phyloP scores from a whole-genome alignment of 2,113 vertebrate genomes.

The Leptocoma aspasia region DNA sequence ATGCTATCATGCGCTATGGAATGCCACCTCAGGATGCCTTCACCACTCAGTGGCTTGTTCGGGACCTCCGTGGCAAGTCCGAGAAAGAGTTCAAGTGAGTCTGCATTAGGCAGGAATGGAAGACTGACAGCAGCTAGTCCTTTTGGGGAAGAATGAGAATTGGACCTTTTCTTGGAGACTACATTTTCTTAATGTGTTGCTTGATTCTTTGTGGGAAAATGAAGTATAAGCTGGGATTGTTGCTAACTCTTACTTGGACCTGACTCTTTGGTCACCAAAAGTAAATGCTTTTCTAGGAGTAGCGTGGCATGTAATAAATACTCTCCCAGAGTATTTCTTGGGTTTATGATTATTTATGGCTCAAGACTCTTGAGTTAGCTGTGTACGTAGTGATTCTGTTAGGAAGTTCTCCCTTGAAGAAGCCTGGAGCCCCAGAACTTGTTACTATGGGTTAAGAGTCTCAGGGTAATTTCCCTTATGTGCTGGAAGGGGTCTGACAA shows the following conservation, averaged over 20 bases:
- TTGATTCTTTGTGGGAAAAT: background rate
- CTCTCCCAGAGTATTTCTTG: background rate
- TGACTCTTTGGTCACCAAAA: background rate
- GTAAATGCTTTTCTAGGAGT: background rate
- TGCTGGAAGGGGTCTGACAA: background rate
- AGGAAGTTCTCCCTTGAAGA: background rate
- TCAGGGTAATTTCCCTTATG: fast-evolving
- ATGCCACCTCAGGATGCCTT: constrained; percentile 99
- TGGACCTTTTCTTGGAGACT: background rate
- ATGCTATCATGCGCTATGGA: constrained; percentile 98
- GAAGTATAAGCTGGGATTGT: background rate
- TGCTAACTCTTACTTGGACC: background rate
- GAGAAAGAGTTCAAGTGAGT: constrained; percentile 99
- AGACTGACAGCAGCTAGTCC: background rate
- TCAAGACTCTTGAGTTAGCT: background rate
- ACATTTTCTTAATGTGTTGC: background rate
- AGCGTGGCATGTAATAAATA: background rate
- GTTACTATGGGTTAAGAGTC: background rate
- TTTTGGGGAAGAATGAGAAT: background rate
- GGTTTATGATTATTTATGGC: background rate
- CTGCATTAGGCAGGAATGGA: background rate
- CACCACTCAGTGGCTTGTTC: constrained; percentile 96
- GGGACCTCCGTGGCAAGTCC: constrained; percentile 94
- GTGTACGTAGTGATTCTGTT: background rate
- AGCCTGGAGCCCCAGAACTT: background rate